These are phyloP conservation scores for Lacanobia wlatinum DNA, from an alignment of 2,888 invertebrate species.

Conservation along the genomic window DNA sequence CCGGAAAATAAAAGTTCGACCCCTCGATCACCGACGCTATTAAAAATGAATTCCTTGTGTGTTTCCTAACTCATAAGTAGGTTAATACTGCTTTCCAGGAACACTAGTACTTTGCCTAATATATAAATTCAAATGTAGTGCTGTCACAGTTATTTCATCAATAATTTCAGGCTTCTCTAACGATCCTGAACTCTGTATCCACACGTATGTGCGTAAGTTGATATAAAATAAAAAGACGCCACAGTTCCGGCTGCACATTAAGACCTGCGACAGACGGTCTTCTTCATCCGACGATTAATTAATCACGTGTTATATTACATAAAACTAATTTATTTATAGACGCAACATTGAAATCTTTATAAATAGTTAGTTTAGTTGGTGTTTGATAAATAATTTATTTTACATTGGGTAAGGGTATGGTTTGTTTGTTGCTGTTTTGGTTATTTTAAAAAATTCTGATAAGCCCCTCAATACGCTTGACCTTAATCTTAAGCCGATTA, in stretches of 20 bases:
- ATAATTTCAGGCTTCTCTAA: conserved; percentile 22
- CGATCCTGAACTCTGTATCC: conserved; percentile 41
- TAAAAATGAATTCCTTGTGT: too few species aligned
- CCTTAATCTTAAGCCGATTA: background rate
- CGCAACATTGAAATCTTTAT: conserved; percentile 39
- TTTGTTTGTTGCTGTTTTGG: background rate
- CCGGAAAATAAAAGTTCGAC: too few species aligned
- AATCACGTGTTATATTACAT: conserved; percentile 81
- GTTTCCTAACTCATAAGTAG: too few species aligned
- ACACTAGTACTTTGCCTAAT: background rate
- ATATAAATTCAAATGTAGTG: background rate
- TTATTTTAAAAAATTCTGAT: background rate
- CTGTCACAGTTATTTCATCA: background rate
- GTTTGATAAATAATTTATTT: conserved; percentile 1
- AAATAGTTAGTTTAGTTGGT: conserved; percentile 34
- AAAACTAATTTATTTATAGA: conserved; percentile 73
- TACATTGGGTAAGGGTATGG: conserved; percentile 31
- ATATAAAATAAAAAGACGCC: conserved; percentile 59
- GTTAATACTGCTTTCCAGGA: background rate
- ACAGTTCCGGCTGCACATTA: conserved; percentile 60
- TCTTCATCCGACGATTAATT: conserved; percentile 80
- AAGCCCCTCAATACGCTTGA: background rate
- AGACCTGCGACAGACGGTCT: conserved; percentile 62
- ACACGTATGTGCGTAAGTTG: conserved; percentile 57
- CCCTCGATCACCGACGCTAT: too few species aligned